phyloP scores from a whole-genome alignment of 2,888 invertebrate genomes.

The Camptogramma bilineatum region DNA sequence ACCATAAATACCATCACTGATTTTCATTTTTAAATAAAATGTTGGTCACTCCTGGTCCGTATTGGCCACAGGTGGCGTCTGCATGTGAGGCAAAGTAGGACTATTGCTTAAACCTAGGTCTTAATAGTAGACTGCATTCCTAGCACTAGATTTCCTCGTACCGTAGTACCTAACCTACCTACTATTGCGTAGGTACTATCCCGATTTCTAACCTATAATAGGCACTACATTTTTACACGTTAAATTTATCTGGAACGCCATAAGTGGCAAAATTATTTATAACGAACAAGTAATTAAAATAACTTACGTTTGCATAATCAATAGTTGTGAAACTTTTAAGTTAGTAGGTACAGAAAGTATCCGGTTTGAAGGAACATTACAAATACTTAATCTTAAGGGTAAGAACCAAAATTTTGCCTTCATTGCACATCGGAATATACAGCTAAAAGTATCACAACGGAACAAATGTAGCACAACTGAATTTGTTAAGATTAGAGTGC shows the following conservation, averaged over 20 bases:
- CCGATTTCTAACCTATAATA: constrained; percentile 5
- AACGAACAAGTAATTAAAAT: not conserved
- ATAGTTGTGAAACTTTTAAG: not conserved
- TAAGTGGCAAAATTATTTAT: not conserved
- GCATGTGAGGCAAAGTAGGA: constrained; percentile 7
- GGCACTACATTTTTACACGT: not conserved
- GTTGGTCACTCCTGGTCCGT: not conserved
- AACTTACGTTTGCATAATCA: not conserved
- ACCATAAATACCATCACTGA: no score
- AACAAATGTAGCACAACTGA: no score
- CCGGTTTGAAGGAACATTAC: not conserved
- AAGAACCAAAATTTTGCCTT: no score
- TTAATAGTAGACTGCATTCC: constrained; percentile 29
- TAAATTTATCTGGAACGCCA: not conserved
- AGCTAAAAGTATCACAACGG: no score
- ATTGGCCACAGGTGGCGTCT: constrained; percentile 17
- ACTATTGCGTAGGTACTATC: constrained; percentile 18
- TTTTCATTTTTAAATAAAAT: not conserved
- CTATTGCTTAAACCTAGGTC: constrained; percentile 16
- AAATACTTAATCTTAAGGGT: not conserved
- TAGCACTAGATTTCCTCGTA: constrained; percentile 32
- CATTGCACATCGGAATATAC: no score
- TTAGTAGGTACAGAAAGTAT: constrained; percentile 1
- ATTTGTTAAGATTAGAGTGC: no score
- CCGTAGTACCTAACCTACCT: no score